phyloP scores from a whole-genome alignment of 2,888 invertebrate species.

The Sepiola atlantica region DNA sequence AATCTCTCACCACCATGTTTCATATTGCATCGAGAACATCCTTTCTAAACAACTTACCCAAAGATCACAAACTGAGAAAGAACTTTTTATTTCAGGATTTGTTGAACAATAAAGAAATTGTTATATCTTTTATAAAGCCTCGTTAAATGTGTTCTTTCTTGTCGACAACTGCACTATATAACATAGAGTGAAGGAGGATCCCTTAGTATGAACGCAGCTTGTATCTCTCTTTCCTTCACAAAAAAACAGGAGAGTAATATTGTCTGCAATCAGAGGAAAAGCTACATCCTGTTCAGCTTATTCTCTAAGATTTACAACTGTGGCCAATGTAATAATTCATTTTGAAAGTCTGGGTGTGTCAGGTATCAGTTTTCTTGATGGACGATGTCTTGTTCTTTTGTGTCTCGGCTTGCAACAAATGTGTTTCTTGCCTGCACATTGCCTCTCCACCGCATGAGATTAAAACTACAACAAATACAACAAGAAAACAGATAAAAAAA shows the following conservation, averaged over 20 bases:
- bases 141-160: no score
- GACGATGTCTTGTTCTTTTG: neutral
- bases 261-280: neutral
- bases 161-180: no score
- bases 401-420: neutral
- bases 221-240: neutral
- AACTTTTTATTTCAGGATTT: no score
- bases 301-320: neutral
- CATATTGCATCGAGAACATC: no score
- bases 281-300: neutral
- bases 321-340: neutral
- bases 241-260: neutral
- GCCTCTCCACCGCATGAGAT: neutral
- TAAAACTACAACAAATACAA: neutral
- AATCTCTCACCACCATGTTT: no score
- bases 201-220: neutral
- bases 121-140: no score
- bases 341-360: neutral
- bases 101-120: no score
- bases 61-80: no score
- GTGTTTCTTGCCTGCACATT: neutral
- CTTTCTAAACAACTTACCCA: no score
- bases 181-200: no score
- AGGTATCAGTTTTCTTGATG: neutral
- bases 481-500: neutral